These are phyloP conservation scores for Parasteatoda tepidariorum DNA, from an alignment of 1,140 invertebrate genomes.

Conservation along the genomic window DNA sequence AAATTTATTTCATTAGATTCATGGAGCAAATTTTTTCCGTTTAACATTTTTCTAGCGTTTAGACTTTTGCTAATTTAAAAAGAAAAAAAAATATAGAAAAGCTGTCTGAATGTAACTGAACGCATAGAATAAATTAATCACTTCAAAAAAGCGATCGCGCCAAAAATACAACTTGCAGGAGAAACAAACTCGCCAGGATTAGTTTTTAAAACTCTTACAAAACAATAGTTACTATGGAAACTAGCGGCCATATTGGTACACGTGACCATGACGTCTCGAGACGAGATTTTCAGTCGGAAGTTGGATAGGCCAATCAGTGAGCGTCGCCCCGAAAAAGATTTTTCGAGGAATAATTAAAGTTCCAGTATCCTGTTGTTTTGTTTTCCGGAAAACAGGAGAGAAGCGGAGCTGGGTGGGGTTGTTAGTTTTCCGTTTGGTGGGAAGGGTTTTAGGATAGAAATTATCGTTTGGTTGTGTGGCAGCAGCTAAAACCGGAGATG, in stretches of 20 bases:
- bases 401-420: neutral
- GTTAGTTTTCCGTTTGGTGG: neutral
- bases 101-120: slow-evolving; percentile 3
- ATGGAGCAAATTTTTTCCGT: too few relatives aligned
- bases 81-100: neutral
- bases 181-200: neutral
- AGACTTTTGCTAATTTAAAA: neutral
- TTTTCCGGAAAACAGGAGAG: slow-evolving; percentile 49
- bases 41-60: too few relatives aligned
- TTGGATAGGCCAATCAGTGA: slow-evolving; percentile 41
- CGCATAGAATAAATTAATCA: slow-evolving; percentile 38
- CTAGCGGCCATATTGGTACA: slow-evolving; percentile 34
- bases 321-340: slow-evolving; percentile 32
- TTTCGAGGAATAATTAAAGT: slow-evolving; percentile 57
- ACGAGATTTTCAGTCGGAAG: slow-evolving; percentile 48
- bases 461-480: slow-evolving; percentile 11
- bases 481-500: slow-evolving; percentile 36
- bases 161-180: neutral
- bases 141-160: slow-evolving; percentile 5
- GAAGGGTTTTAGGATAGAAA: slow-evolving; percentile 25
- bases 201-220: slow-evolving; percentile 29
- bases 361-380: slow-evolving; percentile 59
- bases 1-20: too few relatives aligned
- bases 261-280: slow-evolving; percentile 48
- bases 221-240: slow-evolving; percentile 45